Conservation (phyloP, 2,113 vertebrate genomes). For the Pteronura brasiliensis region DNA sequence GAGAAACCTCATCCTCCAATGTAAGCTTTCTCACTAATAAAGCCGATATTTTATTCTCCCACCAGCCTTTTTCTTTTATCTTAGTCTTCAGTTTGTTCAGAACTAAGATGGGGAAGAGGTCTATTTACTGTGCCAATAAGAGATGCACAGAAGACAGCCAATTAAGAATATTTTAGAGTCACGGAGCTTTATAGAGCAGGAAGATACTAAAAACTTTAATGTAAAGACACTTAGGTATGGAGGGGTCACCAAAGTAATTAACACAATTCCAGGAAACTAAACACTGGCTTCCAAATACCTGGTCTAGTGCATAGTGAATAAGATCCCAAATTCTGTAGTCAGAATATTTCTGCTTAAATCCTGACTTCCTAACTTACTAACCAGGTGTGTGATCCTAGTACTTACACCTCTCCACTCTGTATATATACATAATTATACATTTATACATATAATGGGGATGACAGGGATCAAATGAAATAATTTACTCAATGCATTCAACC, state of each 20-base stretch:
- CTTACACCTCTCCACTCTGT: not conserved
- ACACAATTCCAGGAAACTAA: not conserved
- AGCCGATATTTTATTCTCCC: not conserved
- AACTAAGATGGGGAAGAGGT: not conserved
- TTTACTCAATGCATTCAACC: not conserved
- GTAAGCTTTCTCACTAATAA: not conserved
- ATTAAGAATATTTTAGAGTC: constrained; percentile 38
- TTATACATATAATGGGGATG: not conserved
- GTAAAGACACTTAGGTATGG: constrained; percentile 22
- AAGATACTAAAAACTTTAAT: not conserved
- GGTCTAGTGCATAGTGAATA: not conserved
- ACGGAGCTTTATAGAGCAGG: not conserved
- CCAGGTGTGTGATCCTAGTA: not conserved
- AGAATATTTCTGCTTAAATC: not conserved
- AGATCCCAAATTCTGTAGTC: not conserved
- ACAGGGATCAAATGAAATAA: constrained; percentile 22
- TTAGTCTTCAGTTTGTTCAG: not conserved
- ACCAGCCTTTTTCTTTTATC: not conserved
- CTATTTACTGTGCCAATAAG: constrained; percentile 31
- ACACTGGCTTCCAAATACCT: constrained; percentile 12
- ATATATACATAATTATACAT: not conserved
- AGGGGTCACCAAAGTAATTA: constrained; percentile 5
- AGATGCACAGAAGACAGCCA: not conserved
- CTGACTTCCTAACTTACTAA: not conserved
- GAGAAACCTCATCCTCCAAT: not conserved